A percentile compares a stretch with the other conserved stretches of the same genome.
Evolutionary conservation across 2,113 vertebrate genomes (phyloP).

Genomic region (Ivindomyrus marchei): DNA sequence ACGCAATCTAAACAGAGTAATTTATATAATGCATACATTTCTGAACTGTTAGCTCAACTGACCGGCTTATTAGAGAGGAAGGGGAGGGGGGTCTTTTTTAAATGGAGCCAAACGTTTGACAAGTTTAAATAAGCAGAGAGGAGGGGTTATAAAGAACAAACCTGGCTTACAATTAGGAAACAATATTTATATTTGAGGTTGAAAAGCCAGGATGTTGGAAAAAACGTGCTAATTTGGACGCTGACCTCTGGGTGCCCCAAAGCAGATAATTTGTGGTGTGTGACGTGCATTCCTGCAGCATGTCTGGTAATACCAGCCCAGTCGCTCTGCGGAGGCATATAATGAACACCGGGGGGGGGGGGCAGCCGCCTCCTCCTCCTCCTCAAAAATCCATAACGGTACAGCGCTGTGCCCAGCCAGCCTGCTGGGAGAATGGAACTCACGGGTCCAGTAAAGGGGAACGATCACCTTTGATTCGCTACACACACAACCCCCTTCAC

Average conservation of each 20-base stretch:
- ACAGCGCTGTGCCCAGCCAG: slow-evolving; percentile 54
- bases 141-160: slow-evolving; percentile 62
- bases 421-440: slow-evolving; percentile 48
- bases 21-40: slow-evolving; percentile 53
- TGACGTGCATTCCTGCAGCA: slow-evolving; percentile 72
- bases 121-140: slow-evolving; percentile 71
- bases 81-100: slow-evolving; percentile 37
- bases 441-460: slow-evolving; percentile 61
- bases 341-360: slow-evolving; percentile 55
- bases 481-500: not conserved
- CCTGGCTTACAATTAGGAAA: slow-evolving; percentile 74
- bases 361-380: slow-evolving; percentile 51
- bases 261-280: slow-evolving; percentile 75
- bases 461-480: slow-evolving; percentile 27
- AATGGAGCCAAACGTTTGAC: slow-evolving; percentile 53
- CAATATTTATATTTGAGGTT: slow-evolving; percentile 80
- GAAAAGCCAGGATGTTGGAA: slow-evolving; percentile 73
- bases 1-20: slow-evolving; percentile 45
- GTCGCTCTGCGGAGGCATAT: slow-evolving; percentile 67
- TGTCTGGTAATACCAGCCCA: slow-evolving; percentile 69
- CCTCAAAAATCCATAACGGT: slow-evolving; percentile 56
- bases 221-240: slow-evolving; percentile 75
- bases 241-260: slow-evolving; percentile 74
- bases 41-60: slow-evolving; percentile 45
- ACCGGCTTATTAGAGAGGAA: slow-evolving; percentile 52